Evolutionary conservation across 2,888 invertebrate species (phyloP).

Genomic region (Suillia variegata): DNA sequence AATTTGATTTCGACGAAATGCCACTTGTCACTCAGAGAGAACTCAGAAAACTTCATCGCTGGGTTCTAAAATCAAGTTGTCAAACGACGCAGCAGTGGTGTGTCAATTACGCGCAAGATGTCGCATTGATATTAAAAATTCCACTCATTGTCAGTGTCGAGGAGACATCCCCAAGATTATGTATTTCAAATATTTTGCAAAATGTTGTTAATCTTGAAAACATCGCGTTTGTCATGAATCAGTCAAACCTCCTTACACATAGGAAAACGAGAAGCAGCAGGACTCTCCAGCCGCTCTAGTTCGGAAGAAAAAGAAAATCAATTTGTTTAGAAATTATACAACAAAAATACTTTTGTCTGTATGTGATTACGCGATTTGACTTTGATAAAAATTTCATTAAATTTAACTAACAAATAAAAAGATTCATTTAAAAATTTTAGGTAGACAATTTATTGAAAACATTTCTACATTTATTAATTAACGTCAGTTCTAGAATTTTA

Average conservation of each 20-base stretch:
- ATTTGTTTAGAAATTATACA: no score
- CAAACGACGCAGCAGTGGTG: neutral
- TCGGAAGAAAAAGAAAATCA: no score
- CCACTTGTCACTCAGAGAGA: neutral
- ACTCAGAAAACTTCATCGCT: neutral
- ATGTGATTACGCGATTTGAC: no score
- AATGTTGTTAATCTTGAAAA: neutral
- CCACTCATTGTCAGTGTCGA: neutral
- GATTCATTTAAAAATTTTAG: no score
- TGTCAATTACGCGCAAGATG: conserved; percentile 5
- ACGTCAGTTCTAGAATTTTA: neutral
- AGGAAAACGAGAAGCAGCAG: no score
- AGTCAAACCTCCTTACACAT: no score
- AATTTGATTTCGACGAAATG: neutral
- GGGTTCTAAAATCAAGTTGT: conserved; percentile 3
- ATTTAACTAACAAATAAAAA: no score
- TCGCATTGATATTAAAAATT: neutral
- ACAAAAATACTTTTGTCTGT: no score
- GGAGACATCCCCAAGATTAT: no score
- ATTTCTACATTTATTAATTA: neutral
- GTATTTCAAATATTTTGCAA: neutral
- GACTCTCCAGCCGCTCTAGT: no score
- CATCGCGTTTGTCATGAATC: neutral
- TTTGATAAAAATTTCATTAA: no score
- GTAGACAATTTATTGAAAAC: no score